Percentiles rank a stretch among this genome's conserved stretches.
These are phyloP conservation scores for Sesia apiformis DNA, from an alignment of 2,888 invertebrate species.

Conservation along the genomic window DNA sequence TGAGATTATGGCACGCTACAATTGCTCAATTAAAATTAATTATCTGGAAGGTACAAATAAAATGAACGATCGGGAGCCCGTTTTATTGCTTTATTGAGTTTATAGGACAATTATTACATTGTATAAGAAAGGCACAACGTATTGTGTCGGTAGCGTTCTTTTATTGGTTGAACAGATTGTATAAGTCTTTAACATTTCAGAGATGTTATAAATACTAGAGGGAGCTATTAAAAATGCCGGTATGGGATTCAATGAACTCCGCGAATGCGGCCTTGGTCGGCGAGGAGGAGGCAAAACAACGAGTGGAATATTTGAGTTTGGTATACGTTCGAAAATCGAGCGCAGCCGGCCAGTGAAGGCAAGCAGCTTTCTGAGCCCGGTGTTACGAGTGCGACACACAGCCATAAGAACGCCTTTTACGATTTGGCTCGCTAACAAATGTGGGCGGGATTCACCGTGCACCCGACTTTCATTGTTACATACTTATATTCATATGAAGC, in stretches of 20 bases:
- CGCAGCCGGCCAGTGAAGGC: constrained; percentile 44
- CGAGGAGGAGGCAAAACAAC: constrained; percentile 27
- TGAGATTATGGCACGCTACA: constrained; percentile 26
- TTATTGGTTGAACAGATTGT: not conserved
- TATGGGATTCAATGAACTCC: constrained; percentile 38
- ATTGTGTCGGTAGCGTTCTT: not conserved
- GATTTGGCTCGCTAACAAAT: constrained; percentile 10
- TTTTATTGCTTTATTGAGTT: not conserved
- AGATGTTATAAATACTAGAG: not conserved
- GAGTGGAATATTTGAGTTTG: constrained; percentile 26
- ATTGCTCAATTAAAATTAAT: constrained; percentile 33
- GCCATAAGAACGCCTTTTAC: constrained; percentile 22
- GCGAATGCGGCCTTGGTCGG: constrained; percentile 43
- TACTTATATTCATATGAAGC: not conserved
- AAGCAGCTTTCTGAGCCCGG: constrained; percentile 49
- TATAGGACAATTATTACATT: not conserved
- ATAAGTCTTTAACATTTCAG: not conserved
- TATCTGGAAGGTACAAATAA: constrained; percentile 7
- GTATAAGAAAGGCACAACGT: not conserved
- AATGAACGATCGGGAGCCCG: not conserved
- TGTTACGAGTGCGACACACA: constrained; percentile 17
- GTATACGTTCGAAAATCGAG: constrained; percentile 26
- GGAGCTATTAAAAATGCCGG: constrained; percentile 18
- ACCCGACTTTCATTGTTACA: constrained; percentile 19
- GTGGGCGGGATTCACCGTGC: constrained; percentile 33